These are phyloP conservation scores for Aplodontia rufa DNA, from an alignment of 2,113 vertebrate species.

Conservation along the genomic window DNA sequence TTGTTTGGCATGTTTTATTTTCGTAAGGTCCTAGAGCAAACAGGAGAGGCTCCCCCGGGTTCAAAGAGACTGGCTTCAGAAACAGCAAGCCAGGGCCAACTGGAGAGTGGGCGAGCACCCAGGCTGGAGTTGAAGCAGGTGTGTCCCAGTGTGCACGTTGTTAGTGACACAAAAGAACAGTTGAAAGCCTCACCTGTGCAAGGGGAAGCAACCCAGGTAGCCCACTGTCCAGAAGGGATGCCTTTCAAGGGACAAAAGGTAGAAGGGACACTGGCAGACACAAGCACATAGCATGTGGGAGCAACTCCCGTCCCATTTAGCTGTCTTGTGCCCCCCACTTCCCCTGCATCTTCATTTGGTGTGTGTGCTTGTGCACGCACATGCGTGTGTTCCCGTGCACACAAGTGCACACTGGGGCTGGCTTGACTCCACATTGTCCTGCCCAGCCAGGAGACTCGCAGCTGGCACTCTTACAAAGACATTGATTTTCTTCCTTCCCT, in stretches of 20 bases:
- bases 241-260: constrained; percentile 26
- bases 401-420: neutral
- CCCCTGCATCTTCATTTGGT: neutral
- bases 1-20: constrained; percentile 75
- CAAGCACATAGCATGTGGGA: neutral
- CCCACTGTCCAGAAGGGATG: constrained; percentile 12
- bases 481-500: constrained; percentile 64
- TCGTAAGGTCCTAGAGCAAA: constrained; percentile 50
- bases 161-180: constrained; percentile 47
- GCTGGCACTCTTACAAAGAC: constrained; percentile 41
- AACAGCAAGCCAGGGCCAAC: neutral
- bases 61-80: neutral
- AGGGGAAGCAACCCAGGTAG: neutral
- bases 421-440: constrained; percentile 47
- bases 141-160: constrained; percentile 32
- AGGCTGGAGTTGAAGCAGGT: constrained; percentile 21
- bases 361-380: neutral
- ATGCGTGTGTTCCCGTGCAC: neutral
- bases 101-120: accelerated
- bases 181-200: constrained; percentile 41
- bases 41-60: neutral
- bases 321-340: neutral
- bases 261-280: neutral
- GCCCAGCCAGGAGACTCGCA: constrained; percentile 18
- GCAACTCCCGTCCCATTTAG: neutral